Evolutionary conservation across 2,113 vertebrate species (phyloP).

Genomic region (Laticauda laticaudata): DNA sequence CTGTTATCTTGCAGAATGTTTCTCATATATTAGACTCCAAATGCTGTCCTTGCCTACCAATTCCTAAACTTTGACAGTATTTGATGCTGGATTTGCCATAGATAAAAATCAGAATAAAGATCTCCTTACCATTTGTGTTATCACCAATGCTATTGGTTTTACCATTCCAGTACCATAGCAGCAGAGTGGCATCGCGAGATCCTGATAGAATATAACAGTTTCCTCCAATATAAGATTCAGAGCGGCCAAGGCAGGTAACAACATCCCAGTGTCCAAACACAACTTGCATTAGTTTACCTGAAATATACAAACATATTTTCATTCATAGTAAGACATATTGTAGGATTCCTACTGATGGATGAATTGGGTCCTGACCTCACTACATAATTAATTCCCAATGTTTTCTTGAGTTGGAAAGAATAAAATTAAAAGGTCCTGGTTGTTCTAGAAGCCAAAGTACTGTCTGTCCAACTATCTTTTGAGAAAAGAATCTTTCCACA

Average conservation of each 20-base stretch:
- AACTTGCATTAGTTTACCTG: conserved; percentile 95
- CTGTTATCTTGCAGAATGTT: neutral
- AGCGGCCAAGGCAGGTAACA: conserved; percentile 91
- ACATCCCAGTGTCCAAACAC: conserved; percentile 97
- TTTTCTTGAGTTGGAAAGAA: neutral
- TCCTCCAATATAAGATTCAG: conserved; percentile 95
- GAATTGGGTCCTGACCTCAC: neutral
- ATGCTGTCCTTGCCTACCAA: neutral
- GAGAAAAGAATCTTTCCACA: neutral
- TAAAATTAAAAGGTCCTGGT: neutral
- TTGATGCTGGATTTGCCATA: neutral
- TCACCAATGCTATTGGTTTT: conserved; percentile 90
- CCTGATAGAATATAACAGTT: conserved; percentile 96
- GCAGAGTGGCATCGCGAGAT: conserved; percentile 92
- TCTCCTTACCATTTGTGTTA: conserved; percentile 81
- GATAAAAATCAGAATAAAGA: neutral
- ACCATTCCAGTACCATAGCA: conserved; percentile 99
- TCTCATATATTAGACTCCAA: neutral
- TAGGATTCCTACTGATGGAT: neutral
- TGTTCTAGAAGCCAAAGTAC: neutral
- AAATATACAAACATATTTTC: conserved; percentile 39
- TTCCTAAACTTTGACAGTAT: neutral
- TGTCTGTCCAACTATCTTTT: neutral
- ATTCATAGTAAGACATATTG: neutral
- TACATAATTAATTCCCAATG: neutral